Evolutionary conservation across 2,888 invertebrate genomes (phyloP).

Genomic region (Scaptomyza caliginosa): DNA sequence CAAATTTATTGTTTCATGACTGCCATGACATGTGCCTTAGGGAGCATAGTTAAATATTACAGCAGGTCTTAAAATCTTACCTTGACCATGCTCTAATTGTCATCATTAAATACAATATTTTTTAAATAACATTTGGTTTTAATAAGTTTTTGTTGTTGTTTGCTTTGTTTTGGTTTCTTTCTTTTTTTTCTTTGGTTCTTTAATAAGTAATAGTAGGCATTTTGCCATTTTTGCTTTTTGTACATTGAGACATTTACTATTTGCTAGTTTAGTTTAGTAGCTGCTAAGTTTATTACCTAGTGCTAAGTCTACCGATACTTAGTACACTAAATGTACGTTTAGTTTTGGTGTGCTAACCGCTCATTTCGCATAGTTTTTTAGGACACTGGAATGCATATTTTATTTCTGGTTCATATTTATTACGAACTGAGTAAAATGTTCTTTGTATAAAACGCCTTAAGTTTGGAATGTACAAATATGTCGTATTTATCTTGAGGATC

Average conservation of each 20-base stretch:
- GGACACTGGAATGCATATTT: constrained; percentile 76
- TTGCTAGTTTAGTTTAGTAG: constrained; percentile 57
- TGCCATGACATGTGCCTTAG: constrained; percentile 48
- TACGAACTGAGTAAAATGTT: constrained; percentile 62
- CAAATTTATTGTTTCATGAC: constrained; percentile 72
- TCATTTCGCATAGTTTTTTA: constrained; percentile 47
- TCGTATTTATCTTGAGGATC: constrained; percentile 13
- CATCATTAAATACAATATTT: constrained; percentile 28
- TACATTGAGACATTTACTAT: constrained; percentile 73
- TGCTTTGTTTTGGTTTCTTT: too few relatives aligned
- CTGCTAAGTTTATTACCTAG: constrained; percentile 49
- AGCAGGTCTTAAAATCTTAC: constrained; percentile 63
- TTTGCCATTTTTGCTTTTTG: constrained; percentile 58
- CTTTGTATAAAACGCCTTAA: constrained; percentile 65
- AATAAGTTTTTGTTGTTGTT: background rate
- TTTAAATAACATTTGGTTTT: constrained; percentile 48
- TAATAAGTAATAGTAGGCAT: constrained; percentile 39
- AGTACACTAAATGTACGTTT: constrained; percentile 31
- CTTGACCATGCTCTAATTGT: constrained; percentile 35
- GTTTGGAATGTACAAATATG: constrained; percentile 33
- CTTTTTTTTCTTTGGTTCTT: constrained; percentile 41
- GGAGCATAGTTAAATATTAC: constrained; percentile 73
- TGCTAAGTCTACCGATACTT: constrained; percentile 44
- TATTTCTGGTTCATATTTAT: constrained; percentile 32
- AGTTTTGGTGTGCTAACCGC: constrained; percentile 43